These are phyloP conservation scores for Octomys mimax DNA, from an alignment of 2,797 vertebrate genomes.

Conservation along the genomic window DNA sequence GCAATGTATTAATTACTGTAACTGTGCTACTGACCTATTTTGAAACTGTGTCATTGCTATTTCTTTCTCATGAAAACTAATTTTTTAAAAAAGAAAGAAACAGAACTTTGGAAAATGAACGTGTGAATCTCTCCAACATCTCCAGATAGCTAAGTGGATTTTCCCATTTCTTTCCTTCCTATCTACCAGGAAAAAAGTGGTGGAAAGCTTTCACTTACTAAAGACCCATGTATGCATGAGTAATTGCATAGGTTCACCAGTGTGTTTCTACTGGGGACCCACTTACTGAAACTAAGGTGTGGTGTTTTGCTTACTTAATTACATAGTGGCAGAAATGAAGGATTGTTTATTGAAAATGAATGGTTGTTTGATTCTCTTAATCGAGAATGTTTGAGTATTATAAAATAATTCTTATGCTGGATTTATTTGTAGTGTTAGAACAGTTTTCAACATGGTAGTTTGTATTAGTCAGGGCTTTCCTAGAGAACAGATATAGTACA, in stretches of 20 bases:
- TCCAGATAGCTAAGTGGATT: neutral
- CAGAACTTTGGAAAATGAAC: slow-evolving; percentile 17
- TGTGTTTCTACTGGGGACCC: neutral
- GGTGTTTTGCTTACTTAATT: neutral
- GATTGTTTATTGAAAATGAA: neutral
- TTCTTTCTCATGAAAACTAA: too few species aligned
- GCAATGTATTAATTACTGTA: too few species aligned
- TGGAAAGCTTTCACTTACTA: neutral
- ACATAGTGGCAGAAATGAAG: neutral
- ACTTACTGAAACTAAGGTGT: neutral
- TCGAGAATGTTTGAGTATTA: neutral
- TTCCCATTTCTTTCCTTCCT: slow-evolving; percentile 33
- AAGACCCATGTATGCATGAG: neutral
- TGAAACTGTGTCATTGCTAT: too few species aligned
- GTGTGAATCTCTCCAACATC: slow-evolving; percentile 43
- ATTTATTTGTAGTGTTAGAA: neutral
- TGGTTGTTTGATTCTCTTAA: neutral
- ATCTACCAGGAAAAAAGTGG: neutral
- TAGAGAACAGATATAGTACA: too few species aligned
- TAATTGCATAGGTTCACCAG: neutral
- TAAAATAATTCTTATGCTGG: neutral
- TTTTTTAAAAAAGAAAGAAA: neutral
- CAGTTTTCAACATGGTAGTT: neutral
- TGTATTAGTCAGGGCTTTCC: too few species aligned
- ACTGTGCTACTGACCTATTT: too few species aligned